These are phyloP conservation scores for Drosophila lowei DNA, from an alignment of 1,140 invertebrate species.

Conservation along the genomic window DNA sequence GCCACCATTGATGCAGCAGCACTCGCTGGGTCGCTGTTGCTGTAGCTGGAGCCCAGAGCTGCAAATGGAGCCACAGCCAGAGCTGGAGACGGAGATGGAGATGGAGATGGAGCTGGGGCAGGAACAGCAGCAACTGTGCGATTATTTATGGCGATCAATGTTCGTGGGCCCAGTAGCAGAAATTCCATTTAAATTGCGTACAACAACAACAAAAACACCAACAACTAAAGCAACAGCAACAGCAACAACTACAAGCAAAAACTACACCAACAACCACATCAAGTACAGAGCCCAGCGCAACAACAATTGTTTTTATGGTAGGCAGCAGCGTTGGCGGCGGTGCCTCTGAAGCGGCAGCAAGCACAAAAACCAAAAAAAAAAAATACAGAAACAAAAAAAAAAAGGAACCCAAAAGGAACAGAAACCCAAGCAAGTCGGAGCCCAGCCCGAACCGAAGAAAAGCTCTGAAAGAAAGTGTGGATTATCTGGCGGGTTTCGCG, in stretches of 20 bases:
- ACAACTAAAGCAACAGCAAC: conserved; percentile 42
- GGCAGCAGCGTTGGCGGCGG: conserved; percentile 19
- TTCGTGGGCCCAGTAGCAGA: conserved; percentile 71
- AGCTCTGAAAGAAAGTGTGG: not conserved
- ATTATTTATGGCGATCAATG: conserved; percentile 79
- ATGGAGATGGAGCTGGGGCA: conserved; percentile 7
- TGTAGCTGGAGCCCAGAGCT: too few relatives aligned
- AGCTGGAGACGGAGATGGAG: too few relatives aligned
- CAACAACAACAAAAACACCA: conserved; percentile 52
- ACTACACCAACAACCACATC: conserved; percentile 17
- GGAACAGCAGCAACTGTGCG: conserved; percentile 50
- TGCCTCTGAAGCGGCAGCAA: conserved; percentile 53
- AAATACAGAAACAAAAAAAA: too few relatives aligned
- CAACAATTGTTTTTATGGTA: conserved; percentile 47
- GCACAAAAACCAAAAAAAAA: conserved; percentile 52
- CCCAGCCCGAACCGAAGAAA: not conserved
- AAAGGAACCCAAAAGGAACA: not conserved
- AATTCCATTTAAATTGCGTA: conserved; percentile 82
- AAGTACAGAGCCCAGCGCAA: conserved; percentile 33
- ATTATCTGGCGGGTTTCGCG: too few relatives aligned
- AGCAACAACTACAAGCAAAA: conserved; percentile 39
- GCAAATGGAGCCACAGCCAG: not conserved
- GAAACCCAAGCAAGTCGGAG: not conserved
- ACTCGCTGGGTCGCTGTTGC: conserved; percentile 1
- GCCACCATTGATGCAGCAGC: conserved; percentile 65